Conservation (phyloP, 2,797 vertebrate genomes). For the Garrulus glandarius region DNA sequence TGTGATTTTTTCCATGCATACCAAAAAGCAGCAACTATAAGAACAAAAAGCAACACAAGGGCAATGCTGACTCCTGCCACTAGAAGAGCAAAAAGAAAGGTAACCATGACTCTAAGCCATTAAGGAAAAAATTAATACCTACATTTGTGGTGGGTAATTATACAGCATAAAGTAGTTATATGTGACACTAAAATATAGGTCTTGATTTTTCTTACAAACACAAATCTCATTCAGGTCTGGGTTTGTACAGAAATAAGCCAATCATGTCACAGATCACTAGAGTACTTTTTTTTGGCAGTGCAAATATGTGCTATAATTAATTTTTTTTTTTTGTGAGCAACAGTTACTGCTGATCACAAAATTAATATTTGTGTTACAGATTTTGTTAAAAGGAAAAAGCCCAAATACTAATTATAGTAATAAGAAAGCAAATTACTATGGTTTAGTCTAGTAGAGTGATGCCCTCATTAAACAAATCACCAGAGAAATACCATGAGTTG, state of each 20-base stretch:
- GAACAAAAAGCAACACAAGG: not conserved
- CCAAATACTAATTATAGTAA: not conserved
- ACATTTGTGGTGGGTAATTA: not conserved
- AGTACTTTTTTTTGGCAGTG: not conserved
- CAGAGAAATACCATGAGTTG: not conserved
- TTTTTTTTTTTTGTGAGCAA: not conserved
- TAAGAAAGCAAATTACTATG: not conserved
- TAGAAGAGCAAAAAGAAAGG: not conserved
- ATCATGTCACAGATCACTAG: not conserved
- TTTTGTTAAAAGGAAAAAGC: not conserved
- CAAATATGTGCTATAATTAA: not conserved
- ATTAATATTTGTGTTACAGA: not conserved
- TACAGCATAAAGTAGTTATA: not conserved
- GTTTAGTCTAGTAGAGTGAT: not conserved
- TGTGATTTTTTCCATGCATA: not conserved
- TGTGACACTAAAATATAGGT: not conserved
- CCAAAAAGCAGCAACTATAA: not conserved
- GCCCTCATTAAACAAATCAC: not conserved
- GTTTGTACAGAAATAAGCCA: not conserved
- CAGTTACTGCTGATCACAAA: not conserved
- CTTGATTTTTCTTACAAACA: not conserved
- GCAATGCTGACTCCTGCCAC: conserved; percentile 25
- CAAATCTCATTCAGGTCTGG: not conserved
- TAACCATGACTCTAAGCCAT: not conserved
- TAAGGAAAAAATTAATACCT: not conserved